phyloP scores from a whole-genome alignment of 1,140 invertebrate species.

The Aphelenchoides avenae region DNA sequence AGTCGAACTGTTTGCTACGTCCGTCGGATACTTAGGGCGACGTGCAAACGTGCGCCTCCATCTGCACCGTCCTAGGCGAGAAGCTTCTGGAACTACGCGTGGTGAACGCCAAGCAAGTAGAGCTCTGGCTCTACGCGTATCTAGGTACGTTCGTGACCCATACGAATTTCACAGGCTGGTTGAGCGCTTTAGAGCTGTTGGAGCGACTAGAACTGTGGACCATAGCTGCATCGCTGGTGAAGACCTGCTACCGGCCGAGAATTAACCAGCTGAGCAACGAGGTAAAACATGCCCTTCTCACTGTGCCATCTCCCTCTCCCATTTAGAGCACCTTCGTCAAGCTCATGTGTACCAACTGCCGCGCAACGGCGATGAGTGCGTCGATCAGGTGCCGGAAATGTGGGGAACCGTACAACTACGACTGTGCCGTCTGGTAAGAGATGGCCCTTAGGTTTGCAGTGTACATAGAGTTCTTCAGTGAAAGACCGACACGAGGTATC shows the following conservation, averaged over 20 bases:
- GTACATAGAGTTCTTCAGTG: constrained; percentile 10
- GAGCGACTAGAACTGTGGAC: constrained; percentile 26
- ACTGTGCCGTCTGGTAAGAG: constrained; percentile 14
- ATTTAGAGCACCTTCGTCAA: constrained; percentile 20
- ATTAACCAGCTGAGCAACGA: constrained; percentile 36
- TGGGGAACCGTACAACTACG: constrained; percentile 12
- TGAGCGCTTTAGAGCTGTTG: constrained; percentile 26
- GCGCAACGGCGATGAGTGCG: constrained; percentile 8
- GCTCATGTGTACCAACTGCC: constrained; percentile 12
- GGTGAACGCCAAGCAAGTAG: constrained; percentile 10
- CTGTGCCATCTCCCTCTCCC: not conserved
- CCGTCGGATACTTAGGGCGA: constrained; percentile 26
- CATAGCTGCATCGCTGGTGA: constrained; percentile 17
- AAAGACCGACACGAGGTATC: constrained; percentile 12
- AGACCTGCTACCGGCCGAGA: constrained; percentile 19
- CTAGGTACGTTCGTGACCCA: constrained; percentile 12
- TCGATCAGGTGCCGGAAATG: constrained; percentile 9
- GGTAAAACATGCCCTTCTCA: constrained; percentile 10
- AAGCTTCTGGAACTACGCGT: constrained; percentile 24
- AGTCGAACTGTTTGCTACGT: not conserved
- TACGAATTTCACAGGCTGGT: not conserved
- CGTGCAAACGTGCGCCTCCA: constrained; percentile 32
- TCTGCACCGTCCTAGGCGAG: constrained; percentile 35
- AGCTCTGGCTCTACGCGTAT: constrained; percentile 22
- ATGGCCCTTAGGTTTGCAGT: constrained; percentile 1